Evolutionary conservation across 2,888 invertebrate species (phyloP).

Genomic region (Acrobeloides nanus): DNA sequence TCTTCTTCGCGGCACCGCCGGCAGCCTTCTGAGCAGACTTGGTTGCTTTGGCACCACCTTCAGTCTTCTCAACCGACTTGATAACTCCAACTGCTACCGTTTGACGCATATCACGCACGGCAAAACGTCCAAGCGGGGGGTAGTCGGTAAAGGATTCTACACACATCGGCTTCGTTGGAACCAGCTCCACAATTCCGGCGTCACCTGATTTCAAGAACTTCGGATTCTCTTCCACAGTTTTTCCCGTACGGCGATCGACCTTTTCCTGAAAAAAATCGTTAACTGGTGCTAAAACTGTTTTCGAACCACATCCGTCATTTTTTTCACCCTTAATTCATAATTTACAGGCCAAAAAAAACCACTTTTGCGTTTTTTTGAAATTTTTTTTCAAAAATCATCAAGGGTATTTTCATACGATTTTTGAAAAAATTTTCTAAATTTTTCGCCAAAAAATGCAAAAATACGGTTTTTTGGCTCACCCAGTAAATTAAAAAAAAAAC

Average conservation of each 20-base stretch:
- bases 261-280: no score
- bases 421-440: no score
- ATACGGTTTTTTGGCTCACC: no score
- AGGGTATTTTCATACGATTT: no score
- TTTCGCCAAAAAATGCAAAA: no score
- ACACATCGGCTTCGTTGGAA: slow-evolving; percentile 93
- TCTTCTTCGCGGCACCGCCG: slow-evolving; percentile 24
- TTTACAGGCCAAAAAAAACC: no score
- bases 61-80: slow-evolving; percentile 75
- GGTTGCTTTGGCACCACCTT: slow-evolving; percentile 75
- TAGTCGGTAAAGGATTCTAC: slow-evolving; percentile 97
- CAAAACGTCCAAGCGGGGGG: slow-evolving; percentile 91
- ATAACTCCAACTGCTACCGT: slow-evolving; percentile 62
- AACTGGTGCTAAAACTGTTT: no score
- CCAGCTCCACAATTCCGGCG: slow-evolving; percentile 83
- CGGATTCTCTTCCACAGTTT: slow-evolving; percentile 58
- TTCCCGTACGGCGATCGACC: slow-evolving; percentile 73
- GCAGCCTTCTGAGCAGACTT: slow-evolving; percentile 23
- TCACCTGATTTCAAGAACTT: slow-evolving; percentile 87
- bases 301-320: no score
- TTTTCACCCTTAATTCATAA: no score
- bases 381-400: no score
- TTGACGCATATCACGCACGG: slow-evolving; percentile 74
- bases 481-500: no score
- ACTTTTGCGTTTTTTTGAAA: no score